Percentiles rank a stretch among this genome's conserved stretches.
Conservation (phyloP, 35 echinoderm and acorn worm species). For the Anneissia japonica region DNA sequence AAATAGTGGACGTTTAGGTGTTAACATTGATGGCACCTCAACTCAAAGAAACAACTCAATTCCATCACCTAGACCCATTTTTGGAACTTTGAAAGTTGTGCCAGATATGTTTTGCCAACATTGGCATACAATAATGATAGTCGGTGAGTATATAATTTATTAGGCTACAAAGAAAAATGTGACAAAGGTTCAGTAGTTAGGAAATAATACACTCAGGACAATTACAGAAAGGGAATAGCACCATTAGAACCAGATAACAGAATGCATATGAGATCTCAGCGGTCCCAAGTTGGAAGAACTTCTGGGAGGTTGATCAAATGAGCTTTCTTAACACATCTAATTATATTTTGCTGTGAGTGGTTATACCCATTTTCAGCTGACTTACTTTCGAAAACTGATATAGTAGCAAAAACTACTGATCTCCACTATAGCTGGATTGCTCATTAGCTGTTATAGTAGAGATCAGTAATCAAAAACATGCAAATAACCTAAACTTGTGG, state of each 20-base stretch:
- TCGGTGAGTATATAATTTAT: constrained; percentile 51
- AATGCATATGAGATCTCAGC: too few relatives aligned
- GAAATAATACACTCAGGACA: background rate
- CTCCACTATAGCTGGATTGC: too few relatives aligned
- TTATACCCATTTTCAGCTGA: too few relatives aligned
- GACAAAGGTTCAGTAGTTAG: background rate
- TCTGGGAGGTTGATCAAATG: background rate
- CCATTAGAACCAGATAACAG: background rate
- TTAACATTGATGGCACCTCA: constrained; percentile 2
- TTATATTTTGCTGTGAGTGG: too few relatives aligned
- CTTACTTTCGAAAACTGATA: too few relatives aligned
- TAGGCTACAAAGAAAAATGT: too few relatives aligned
- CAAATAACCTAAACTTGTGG: too few relatives aligned
- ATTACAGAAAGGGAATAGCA: background rate
- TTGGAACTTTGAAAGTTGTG: constrained; percentile 79
- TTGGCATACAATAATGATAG: constrained; percentile 84
- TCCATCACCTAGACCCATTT: constrained; percentile 76
- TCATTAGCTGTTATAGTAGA: too few relatives aligned
- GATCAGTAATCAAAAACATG: too few relatives aligned
- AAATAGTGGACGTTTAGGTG: constrained; percentile 73
- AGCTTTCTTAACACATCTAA: too few relatives aligned
- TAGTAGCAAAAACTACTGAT: too few relatives aligned
- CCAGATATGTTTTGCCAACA: constrained; percentile 77
- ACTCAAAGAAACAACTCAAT: constrained; percentile 52
- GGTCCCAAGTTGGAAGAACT: too few relatives aligned